Evolutionary conservation across 1,140 invertebrate species (phyloP).

Genomic region (Lepidotrigona ventralis): DNA sequence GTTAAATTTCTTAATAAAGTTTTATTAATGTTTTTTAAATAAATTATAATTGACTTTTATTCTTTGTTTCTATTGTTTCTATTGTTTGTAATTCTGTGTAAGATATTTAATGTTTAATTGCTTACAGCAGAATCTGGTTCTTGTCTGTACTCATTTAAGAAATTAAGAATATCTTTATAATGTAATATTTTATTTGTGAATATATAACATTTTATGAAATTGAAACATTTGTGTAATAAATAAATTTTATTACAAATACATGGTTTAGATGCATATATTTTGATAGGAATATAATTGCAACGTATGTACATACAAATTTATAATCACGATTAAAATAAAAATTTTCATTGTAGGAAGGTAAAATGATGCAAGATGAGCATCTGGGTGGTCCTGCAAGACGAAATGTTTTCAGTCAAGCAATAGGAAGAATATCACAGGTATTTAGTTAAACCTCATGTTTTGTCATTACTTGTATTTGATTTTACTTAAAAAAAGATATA

Average conservation of each 20-base stretch:
- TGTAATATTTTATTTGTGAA: background rate
- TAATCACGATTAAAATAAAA: slow-evolving; percentile 9
- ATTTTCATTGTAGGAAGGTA: slow-evolving; percentile 53
- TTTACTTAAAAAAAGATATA: too few relatives aligned
- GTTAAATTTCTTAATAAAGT: background rate
- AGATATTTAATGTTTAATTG: background rate
- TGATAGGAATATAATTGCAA: background rate
- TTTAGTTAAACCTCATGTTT: slow-evolving; percentile 20
- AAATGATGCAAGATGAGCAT: slow-evolving; percentile 81
- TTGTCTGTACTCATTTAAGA: background rate
- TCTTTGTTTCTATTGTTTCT: background rate
- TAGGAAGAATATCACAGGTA: slow-evolving; percentile 77
- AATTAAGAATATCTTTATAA: background rate
- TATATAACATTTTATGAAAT: background rate
- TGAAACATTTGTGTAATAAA: background rate
- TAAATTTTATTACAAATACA: background rate
- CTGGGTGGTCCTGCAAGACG: slow-evolving; percentile 71
- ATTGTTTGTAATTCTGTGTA: background rate
- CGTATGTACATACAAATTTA: background rate
- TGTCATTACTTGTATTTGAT: background rate
- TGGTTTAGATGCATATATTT: background rate
- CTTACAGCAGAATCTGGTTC: background rate
- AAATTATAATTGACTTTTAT: background rate
- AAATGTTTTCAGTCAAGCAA: slow-evolving; percentile 73
- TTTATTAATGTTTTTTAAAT: background rate